These are phyloP conservation scores for Vimba vimba DNA, from an alignment of 2,113 vertebrate species.

Conservation along the genomic window DNA sequence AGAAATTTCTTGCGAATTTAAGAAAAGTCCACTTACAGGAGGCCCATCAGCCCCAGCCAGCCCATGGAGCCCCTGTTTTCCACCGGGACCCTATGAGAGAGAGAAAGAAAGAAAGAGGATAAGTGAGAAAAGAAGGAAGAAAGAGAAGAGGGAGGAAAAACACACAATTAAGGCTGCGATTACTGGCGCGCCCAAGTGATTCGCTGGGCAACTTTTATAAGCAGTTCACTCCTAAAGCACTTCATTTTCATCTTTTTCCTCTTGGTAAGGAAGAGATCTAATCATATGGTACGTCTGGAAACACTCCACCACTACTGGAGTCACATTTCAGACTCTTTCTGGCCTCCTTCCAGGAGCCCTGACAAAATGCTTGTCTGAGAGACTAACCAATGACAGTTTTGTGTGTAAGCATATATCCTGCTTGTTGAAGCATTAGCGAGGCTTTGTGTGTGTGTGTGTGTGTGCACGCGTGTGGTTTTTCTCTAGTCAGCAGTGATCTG, in stretches of 20 bases:
- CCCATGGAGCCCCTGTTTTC: constrained; percentile 90
- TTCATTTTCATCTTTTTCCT: constrained; percentile 17
- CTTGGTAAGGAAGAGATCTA: constrained; percentile 28
- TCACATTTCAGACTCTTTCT: constrained; percentile 43
- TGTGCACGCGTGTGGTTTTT: constrained; percentile 30
- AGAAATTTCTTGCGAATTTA: constrained; percentile 1
- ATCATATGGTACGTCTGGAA: constrained; percentile 37
- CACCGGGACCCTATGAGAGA: constrained; percentile 87
- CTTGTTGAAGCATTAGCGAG: constrained; percentile 33
- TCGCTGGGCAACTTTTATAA: constrained; percentile 28
- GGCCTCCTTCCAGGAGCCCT: constrained; percentile 47
- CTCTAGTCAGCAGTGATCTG: constrained; percentile 40
- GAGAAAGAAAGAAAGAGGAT: neutral
- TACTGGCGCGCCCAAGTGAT: neutral
- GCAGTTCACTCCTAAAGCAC: constrained; percentile 32
- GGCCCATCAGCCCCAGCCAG: constrained; percentile 92
- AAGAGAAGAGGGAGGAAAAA: neutral
- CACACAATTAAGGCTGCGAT: neutral
- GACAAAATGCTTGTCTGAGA: constrained; percentile 43
- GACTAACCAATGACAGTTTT: constrained; percentile 27
- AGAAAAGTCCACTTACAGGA: constrained; percentile 82
- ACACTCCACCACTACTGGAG: constrained; percentile 27
- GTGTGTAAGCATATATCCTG: constrained; percentile 51
- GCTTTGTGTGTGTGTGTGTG: neutral
- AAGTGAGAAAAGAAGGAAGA: constrained; percentile 23